Evolutionary conservation across 2,888 invertebrate genomes (phyloP).

Genomic region (Cistogaster globosa): DNA sequence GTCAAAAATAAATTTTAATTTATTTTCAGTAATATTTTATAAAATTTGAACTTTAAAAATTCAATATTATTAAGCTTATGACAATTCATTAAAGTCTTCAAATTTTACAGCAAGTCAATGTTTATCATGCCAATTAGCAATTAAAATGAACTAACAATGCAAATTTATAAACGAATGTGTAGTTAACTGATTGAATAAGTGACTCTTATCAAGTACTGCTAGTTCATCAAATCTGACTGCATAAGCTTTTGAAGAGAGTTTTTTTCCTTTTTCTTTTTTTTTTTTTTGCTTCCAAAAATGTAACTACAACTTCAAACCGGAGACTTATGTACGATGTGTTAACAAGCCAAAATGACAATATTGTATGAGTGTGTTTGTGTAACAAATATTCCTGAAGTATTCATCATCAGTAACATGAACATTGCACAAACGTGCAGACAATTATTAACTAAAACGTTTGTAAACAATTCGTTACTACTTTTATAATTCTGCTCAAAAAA

Average conservation of each 20-base stretch:
- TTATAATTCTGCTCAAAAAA: background rate
- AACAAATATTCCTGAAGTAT: constrained; percentile 48
- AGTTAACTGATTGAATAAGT: constrained; percentile 63
- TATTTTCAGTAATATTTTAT: too few species aligned
- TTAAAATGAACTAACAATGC: constrained; percentile 79
- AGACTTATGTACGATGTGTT: constrained; percentile 57
- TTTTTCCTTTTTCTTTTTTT: background rate
- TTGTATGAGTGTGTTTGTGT: constrained; percentile 21
- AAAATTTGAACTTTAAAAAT: too few species aligned
- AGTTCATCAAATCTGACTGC: constrained; percentile 21
- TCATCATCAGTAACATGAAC: constrained; percentile 45
- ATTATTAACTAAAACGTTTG: constrained; percentile 61
- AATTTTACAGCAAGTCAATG: constrained; percentile 76
- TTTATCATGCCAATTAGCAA: constrained; percentile 82
- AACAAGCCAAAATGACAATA: constrained; percentile 63
- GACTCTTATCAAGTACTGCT: constrained; percentile 23
- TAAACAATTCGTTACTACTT: constrained; percentile 45
- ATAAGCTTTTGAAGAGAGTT: constrained; percentile 16
- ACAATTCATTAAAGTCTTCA: constrained; percentile 76
- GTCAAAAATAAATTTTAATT: too few species aligned
- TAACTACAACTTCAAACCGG: constrained; percentile 49
- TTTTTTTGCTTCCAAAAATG: background rate
- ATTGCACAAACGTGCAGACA: constrained; percentile 4
- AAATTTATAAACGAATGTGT: constrained; percentile 34
- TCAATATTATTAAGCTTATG: constrained; percentile 51